These are phyloP conservation scores for Hippocampus guttulatus DNA, from an alignment of 2,113 vertebrate genomes.

Conservation along the genomic window DNA sequence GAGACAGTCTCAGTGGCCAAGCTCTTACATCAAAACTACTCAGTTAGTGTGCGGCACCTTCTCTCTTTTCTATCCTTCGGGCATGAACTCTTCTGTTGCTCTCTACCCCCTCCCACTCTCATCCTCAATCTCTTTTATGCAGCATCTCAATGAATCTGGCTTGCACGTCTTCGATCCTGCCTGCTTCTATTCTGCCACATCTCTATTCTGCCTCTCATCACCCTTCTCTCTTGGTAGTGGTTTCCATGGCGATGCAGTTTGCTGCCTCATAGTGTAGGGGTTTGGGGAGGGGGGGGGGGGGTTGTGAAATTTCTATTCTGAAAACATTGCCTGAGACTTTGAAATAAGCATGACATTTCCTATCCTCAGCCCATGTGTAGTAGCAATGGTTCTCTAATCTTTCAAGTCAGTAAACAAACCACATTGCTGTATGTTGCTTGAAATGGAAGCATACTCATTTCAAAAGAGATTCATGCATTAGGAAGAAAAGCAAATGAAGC, in stretches of 20 bases:
- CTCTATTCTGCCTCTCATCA: constrained; percentile 32
- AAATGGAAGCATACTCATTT: neutral
- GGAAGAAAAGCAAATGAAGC: neutral
- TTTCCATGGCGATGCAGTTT: constrained; percentile 71
- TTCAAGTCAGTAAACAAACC: constrained; percentile 33
- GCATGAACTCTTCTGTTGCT: constrained; percentile 30
- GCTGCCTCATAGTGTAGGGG: constrained; percentile 57
- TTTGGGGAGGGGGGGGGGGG: constrained; percentile 39
- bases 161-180: constrained; percentile 21
- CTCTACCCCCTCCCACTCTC: neutral
- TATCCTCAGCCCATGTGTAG: constrained; percentile 31
- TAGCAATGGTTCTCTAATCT: constrained; percentile 36
- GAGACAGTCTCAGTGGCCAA: constrained; percentile 21
- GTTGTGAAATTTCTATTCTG: constrained; percentile 30
- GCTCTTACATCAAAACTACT: constrained; percentile 40
- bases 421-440: constrained; percentile 22
- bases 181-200: constrained; percentile 3
- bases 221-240: constrained; percentile 53
- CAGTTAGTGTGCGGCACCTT: constrained; percentile 29
- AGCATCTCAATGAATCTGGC: constrained; percentile 11
- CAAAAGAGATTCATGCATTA: neutral
- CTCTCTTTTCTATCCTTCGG: constrained; percentile 30
- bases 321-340: constrained; percentile 53
- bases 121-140: constrained; percentile 2
- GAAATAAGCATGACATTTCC: constrained; percentile 27